Base-by-base conservation (phyloP, 2,888 invertebrate genomes). In the Tanaodytes sp. region DNA sequence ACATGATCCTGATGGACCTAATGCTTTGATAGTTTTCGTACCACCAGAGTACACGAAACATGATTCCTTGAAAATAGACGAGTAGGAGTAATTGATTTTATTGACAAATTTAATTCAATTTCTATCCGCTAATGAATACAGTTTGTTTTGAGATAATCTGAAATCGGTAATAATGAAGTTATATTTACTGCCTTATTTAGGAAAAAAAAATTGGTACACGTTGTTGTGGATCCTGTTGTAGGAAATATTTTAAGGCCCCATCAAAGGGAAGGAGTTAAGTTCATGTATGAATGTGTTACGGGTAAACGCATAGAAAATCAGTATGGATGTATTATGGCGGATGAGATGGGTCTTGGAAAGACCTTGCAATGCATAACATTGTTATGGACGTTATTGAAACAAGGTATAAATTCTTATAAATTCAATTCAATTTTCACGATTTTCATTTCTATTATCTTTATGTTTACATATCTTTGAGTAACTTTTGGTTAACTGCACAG, bases 271-370 rank as follows among this genome's bases (percentile, higher is more conserved):
- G 99, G 99, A 30, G 98, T 99, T 0, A 95, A 95, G 82, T 99
- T 99, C 83, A 98, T 99, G 97, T 99, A 97, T 82, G 97, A 99
- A 83, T 99, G 98, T 87, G 97, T 98, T 2, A 96, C 95, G 6
- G 99, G 98, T 0, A 87, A 89, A 33, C 93, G 95, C 78, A 96
- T 97, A 75, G 92, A 93, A 61, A 89, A 90, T 67, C 93, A 93
- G 20, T 92, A 89, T 84, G 99, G 99, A 0, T 99, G 98, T 79
- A 99, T 99, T 43, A 99, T 99, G 98, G 99, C 99, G 2, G 99
- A 99, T 86, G 99, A 99, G 89, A 99, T 99, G 98, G 98, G 95
- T 77, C 87, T 98, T 30, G 98, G 98, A 1, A 99, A 99, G 86
- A 99, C 99, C 0, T 86, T 99, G 8, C 99, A 99, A 84, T 99